phyloP scores from a whole-genome alignment of 2,797 vertebrate species.

The Gouania willdenowi region DNA sequence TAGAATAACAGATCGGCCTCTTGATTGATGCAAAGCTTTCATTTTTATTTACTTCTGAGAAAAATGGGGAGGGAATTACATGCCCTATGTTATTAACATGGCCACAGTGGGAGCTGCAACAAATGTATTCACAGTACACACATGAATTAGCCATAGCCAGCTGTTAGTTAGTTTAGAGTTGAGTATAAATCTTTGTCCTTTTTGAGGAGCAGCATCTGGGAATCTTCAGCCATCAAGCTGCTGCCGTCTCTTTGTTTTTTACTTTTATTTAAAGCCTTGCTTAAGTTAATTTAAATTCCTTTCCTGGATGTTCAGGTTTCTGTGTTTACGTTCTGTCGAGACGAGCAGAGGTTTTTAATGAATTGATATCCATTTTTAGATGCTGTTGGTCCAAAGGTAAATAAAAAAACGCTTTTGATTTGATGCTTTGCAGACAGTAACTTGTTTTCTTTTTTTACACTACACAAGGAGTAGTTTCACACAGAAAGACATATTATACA shows the following conservation, averaged over 20 bases:
- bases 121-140: background rate
- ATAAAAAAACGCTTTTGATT: constrained; percentile 7
- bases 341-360: constrained; percentile 35
- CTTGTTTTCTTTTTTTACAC: background rate
- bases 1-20: background rate
- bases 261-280: constrained; percentile 17
- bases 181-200: constrained; percentile 45
- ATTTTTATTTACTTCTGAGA: constrained; percentile 1
- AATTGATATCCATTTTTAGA: constrained; percentile 25
- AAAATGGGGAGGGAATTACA: background rate
- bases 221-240: constrained; percentile 11
- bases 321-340: constrained; percentile 19
- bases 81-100: constrained; percentile 19
- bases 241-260: constrained; percentile 2
- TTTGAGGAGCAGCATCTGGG: constrained; percentile 12
- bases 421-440: constrained; percentile 2
- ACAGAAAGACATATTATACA: no score
- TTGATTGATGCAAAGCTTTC: constrained; percentile 7
- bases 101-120: background rate
- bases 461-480: no score
- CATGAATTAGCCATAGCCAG: background rate
- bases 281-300: constrained; percentile 25
- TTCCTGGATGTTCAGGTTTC: constrained; percentile 4
- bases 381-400: constrained; percentile 13
- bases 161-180: constrained; percentile 3